Evolutionary conservation across 2,888 invertebrate species (phyloP), one percentile per base, ranked within the genome.

Genomic region (Pardosa pseudoannulata): DNA sequence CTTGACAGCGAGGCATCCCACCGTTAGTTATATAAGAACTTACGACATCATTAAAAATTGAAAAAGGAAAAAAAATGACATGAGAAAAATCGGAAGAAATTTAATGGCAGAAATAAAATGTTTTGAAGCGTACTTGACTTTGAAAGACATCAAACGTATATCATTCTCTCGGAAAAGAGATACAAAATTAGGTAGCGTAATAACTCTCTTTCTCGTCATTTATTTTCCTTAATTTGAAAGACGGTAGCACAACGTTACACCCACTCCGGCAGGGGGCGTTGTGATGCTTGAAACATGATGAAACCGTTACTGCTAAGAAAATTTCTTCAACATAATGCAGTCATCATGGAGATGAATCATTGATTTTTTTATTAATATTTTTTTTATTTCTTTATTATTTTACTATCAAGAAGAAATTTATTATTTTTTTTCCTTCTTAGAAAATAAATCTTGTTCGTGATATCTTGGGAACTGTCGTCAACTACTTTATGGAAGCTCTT

Each of bases 211-310:
- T 19, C 32, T 28, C 79, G 62, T 75, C 81, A 75, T 81, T 81
- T 75, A 81, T 81, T 81, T 81, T 75, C 68, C 81, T 70, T 75
- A 81, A 81, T 75, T 81, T 65, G 36, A 68, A 80, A 81, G 56
- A 65, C 7, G 64, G 36, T 27, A 2, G 16, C 62, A 0, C 27
- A 31, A 64, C 13, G 56, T 32, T 28, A 27, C 31, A 5, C 46
- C 46, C 2, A 9, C 16, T 46, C 16, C 46, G 46, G 46, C 7
- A 46, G 46, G 46, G 11, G 7, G 46, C 16, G 46, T 46, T 13
- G 16, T 6, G 46, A 46, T 46, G n/a, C 7, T 16, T 13, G 2
- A 16, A 13, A 46, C 32, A 13, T 27, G 23, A 29, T 62, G 36
- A 70, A 19, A 70, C 36, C 28, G 56, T 75, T 62, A 70, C 41